Evolutionary conservation across 2,113 vertebrate species (phyloP).

Genomic region (Chaetura pelagica): DNA sequence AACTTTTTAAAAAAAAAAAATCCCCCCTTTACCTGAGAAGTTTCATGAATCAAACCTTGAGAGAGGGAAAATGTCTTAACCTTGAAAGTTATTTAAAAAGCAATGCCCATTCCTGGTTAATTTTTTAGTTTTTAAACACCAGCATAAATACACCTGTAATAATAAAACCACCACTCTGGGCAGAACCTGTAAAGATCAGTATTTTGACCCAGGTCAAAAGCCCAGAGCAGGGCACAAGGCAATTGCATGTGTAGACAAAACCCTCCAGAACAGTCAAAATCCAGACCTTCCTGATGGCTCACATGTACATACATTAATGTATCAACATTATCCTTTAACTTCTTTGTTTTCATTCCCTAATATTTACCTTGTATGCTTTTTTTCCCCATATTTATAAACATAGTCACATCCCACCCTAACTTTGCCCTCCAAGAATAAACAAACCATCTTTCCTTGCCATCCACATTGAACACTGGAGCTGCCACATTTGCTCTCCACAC

Average conservation of each 20-base stretch:
- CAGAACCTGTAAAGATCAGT: neutral
- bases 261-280: neutral
- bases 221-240: neutral
- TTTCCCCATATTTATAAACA: neutral
- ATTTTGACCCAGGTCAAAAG: neutral
- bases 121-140: neutral
- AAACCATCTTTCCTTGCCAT: neutral
- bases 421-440: neutral
- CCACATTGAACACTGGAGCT: neutral
- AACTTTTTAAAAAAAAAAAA: neutral
- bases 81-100: neutral
- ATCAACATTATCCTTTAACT: neutral
- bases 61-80: neutral
- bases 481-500: neutral
- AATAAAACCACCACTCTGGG: neutral
- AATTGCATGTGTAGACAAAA: accelerated
- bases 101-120: neutral
- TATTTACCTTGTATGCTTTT: neutral
- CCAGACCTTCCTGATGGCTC: accelerated
- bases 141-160: neutral
- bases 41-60: neutral
- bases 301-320: neutral
- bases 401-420: neutral
- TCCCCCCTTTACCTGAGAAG: neutral
- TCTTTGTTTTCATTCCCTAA: neutral